Evolutionary conservation across 2,113 vertebrate species (phyloP), one percentile per base, ranked within the genome.

Genomic region (Ciconia maguari): DNA sequence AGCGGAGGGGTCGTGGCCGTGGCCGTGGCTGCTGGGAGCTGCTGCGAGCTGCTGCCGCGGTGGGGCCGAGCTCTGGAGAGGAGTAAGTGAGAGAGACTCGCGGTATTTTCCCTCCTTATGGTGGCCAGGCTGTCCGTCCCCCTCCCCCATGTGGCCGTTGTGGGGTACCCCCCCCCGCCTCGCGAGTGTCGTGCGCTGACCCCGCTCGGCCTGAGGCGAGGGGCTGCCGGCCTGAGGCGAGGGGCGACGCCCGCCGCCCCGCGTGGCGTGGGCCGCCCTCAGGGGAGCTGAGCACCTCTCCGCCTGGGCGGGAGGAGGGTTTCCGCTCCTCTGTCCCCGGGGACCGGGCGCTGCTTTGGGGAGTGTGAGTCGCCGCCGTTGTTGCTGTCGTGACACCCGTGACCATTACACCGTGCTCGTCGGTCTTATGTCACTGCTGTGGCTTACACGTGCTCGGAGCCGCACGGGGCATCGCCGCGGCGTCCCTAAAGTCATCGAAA

Each of bases 351-450:
- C 49, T 3, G 46, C 54, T 30, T 14, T 26, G 51, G 36, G 3
- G 41, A 49, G 30, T 3, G 36, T 11, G 16, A 58, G 76, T 17
- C 52, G 52, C 58, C 18, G 2, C 44, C 30, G 46, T 12, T 3
- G 16, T 30, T 8, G 52, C 69, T 42, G 68, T 55, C 49, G 36
- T 7, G 36, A 26, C 54, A 52, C 18, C 14, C 30, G 76, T 18
- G 84, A 15, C 41, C 25, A 0, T 17, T n/a, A 7, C 38, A 5
- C 51, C 17, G 25, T 17, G 38, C 42, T 58, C 9, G 2, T 10
- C 26, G 30, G 21, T 12, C 18, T 7, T 7, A 0, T 13, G 68
- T 16, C 48, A 0, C 38, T 5, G 58, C 54, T 11, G 71, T 1
- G 4, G 34, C 80, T 71, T 32, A 11, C 65, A 19, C 29, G 88